These are phyloP conservation scores for Brienomyrus brachyistius DNA, from an alignment of 2,113 vertebrate species.

Conservation along the genomic window DNA sequence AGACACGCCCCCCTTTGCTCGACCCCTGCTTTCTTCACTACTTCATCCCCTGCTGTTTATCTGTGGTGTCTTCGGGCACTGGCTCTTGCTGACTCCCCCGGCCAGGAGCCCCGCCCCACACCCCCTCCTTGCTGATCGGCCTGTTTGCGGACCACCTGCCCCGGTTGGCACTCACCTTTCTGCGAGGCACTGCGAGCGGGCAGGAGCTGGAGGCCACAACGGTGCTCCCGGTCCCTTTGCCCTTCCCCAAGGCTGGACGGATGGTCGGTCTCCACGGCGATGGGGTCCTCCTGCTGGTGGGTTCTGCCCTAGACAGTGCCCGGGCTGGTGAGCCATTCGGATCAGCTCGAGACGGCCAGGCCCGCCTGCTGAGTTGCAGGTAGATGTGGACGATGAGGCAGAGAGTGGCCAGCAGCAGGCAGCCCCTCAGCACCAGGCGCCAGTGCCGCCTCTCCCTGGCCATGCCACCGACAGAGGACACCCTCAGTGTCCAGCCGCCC, in stretches of 20 bases:
- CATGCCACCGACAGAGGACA: constrained; percentile 33
- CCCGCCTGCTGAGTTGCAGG: constrained; percentile 40
- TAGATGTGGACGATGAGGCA: constrained; percentile 52
- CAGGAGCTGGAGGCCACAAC: constrained; percentile 27
- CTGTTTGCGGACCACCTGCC: neutral
- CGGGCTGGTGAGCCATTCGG: neutral
- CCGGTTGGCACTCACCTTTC: constrained; percentile 50
- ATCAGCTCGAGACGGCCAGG: constrained; percentile 22
- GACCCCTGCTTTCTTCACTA: neutral
- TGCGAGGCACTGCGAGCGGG: constrained; percentile 29
- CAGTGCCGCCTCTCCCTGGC: constrained; percentile 34
- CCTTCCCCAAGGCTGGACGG: constrained; percentile 19
- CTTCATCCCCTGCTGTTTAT: neutral
- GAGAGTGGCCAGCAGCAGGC: constrained; percentile 40
- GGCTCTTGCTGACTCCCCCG: neutral
- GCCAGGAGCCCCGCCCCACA: neutral
- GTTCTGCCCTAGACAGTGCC: neutral
- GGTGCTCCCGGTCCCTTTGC: constrained; percentile 8
- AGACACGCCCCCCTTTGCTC: neutral
- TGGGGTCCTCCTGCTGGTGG: constrained; percentile 8
- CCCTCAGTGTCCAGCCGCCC: neutral
- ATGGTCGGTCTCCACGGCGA: constrained; percentile 26
- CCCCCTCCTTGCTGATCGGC: neutral
- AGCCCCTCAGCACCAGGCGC: constrained; percentile 44
- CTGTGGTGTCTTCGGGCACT: neutral